phyloP scores from a whole-genome alignment of 2,888 invertebrate genomes.

The Erebia aethiops region DNA sequence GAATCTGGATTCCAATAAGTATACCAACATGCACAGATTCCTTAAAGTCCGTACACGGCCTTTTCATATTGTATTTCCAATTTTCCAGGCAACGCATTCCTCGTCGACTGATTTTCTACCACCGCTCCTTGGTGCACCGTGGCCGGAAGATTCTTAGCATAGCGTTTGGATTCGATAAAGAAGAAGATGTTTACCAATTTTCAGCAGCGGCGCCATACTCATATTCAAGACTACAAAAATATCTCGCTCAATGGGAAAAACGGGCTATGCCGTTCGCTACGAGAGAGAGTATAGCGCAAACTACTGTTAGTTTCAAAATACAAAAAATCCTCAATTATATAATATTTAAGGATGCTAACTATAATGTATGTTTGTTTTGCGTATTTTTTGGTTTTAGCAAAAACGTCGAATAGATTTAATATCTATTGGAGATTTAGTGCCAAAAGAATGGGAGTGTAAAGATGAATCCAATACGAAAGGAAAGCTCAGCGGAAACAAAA shows the following conservation, averaged over 20 bases:
- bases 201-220: conserved; percentile 97
- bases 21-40: no score
- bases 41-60: neutral
- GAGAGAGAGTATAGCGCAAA: conserved; percentile 87
- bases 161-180: conserved; percentile 96
- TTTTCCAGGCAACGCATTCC: conserved; percentile 88
- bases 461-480: conserved; percentile 75
- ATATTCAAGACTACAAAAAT: conserved; percentile 94
- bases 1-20: neutral
- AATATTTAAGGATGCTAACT: neutral
- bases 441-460: conserved; percentile 55
- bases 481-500: conserved; percentile 69
- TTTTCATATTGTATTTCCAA: neutral
- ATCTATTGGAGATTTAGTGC: conserved; percentile 87
- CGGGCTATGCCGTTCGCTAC: conserved; percentile 86
- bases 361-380: neutral
- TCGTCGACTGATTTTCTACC: conserved; percentile 94
- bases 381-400: conserved; percentile 83
- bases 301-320: conserved; percentile 75
- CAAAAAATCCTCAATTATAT: neutral
- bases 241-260: conserved; percentile 87
- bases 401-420: conserved; percentile 94
- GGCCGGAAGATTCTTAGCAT: conserved; percentile 96
- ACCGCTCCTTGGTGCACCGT: conserved; percentile 93
- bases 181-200: conserved; percentile 98